phyloP scores from a whole-genome alignment of 2,113 vertebrate genomes.

The Seriola quinqueradiata region DNA sequence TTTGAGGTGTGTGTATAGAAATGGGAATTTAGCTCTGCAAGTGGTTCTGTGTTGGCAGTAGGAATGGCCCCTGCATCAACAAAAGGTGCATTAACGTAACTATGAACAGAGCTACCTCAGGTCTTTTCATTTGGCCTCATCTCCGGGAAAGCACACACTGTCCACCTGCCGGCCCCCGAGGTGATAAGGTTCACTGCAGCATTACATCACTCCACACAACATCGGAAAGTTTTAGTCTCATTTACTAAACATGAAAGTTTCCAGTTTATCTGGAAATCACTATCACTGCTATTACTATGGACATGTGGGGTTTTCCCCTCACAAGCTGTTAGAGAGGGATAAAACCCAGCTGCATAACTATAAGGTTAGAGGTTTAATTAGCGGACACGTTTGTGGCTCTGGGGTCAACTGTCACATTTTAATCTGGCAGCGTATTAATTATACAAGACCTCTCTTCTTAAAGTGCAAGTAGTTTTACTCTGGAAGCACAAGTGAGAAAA shows the following conservation, averaged over 20 bases:
- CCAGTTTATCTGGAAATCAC: conserved; percentile 20
- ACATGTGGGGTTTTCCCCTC: conserved; percentile 34
- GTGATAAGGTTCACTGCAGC: conserved; percentile 57
- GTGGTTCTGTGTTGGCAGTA: conserved; percentile 61
- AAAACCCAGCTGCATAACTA: conserved; percentile 38
- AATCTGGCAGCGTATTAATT: conserved; percentile 1
- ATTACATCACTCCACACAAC: conserved; percentile 41
- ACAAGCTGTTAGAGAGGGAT: not conserved
- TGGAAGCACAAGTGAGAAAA: not conserved
- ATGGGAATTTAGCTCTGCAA: conserved; percentile 83
- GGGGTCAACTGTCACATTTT: conserved; percentile 42
- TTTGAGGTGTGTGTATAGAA: conserved; percentile 87
- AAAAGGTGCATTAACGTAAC: conserved; percentile 81
- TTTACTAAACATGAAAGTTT: conserved; percentile 25
- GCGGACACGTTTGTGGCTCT: conserved; percentile 21
- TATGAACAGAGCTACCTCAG: conserved; percentile 75
- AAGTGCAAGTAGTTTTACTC: conserved; percentile 3
- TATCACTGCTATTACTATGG: not conserved
- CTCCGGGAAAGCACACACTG: conserved; percentile 64
- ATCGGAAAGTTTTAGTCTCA: not conserved
- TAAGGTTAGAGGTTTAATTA: conserved; percentile 29
- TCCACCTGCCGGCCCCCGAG: conserved; percentile 63
- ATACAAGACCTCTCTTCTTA: not conserved
- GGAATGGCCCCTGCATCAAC: conserved; percentile 69
- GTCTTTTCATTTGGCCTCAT: conserved; percentile 74